Evolutionary conservation across 2,888 invertebrate genomes (phyloP), one percentile per base, ranked within the genome.

Genomic region (Cosmorhoe ocellata): DNA sequence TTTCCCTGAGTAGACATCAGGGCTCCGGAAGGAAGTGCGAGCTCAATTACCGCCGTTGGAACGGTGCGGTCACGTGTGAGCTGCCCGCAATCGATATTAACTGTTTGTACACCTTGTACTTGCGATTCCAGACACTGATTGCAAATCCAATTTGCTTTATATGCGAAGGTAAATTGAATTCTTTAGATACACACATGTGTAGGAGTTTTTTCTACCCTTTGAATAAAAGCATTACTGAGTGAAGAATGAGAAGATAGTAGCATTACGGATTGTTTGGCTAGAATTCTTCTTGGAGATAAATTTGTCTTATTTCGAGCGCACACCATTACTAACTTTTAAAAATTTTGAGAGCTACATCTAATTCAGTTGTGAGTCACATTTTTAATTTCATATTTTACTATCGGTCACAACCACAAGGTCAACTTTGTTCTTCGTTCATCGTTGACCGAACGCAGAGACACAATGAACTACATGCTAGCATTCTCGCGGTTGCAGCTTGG

Each of bases 21-120:
- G 69, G 70, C 64, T 65, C 79, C 83, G 87, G 87, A 86, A 87
- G 87, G 87, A 87, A 85, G 78, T 75, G 73, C 68, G 65, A 73
- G 79, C 74, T 84, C 82, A 81, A 85, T 87, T 84, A 84, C 83
- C 71, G 32, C 72, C 71, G 70, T 67, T 70, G 71, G 74, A 76
- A 67, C 72, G 69, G 74, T 69, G 74, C 73, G 76, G 72, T 76
- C 79, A 74, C 71, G 72, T 76, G 71, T 72, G 71, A 75, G 75
- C 71, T 62, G 63, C 61, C 64, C 69, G 8, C 36, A 73, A 77
- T 79, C 79, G 72, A 78, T 79, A 69, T 64, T 64, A 61, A 69
- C 65, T 63, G 66, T 69, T 69, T 65, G 61, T 46, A 38, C 46
- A 33, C 38, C 49, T 50, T 53, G 51, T 46, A 30, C 49, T 49